Conservation (phyloP, 2,113 vertebrate genomes). For the Girardinichthys multiradiatus region DNA sequence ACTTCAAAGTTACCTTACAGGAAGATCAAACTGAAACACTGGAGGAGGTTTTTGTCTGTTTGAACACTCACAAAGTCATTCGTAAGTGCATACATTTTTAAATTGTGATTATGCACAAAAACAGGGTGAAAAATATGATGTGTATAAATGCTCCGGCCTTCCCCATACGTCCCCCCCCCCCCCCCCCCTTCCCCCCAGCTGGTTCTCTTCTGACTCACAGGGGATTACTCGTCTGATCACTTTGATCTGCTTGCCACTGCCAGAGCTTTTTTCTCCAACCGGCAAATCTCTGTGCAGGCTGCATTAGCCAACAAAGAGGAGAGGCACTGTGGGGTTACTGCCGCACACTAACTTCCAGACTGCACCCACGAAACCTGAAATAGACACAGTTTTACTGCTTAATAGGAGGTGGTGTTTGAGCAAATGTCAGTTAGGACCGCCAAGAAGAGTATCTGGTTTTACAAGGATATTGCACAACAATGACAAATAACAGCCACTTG, state of each 20-base stretch:
- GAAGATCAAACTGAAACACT: slow-evolving; percentile 62
- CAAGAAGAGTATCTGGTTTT: slow-evolving; percentile 55
- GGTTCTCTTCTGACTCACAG: slow-evolving; percentile 74
- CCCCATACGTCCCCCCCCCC: slow-evolving; percentile 1
- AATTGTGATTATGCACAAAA: slow-evolving; percentile 28
- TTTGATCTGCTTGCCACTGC: slow-evolving; percentile 71
- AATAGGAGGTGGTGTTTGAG: slow-evolving; percentile 43
- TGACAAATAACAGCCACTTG: slow-evolving; percentile 66
- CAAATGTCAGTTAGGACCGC: slow-evolving; percentile 66
- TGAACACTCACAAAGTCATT: slow-evolving; percentile 39
- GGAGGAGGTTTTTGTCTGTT: slow-evolving; percentile 50
- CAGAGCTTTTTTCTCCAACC: slow-evolving; percentile 70
- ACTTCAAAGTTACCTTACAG: slow-evolving; percentile 73
- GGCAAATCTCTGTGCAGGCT: slow-evolving; percentile 36
- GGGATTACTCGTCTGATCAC: slow-evolving; percentile 77
- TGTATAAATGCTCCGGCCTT: slow-evolving; percentile 35
- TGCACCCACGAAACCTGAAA: slow-evolving; percentile 39
- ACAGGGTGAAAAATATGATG: slow-evolving; percentile 57
- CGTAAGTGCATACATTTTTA: neutral
- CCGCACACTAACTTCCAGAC: slow-evolving; percentile 42
- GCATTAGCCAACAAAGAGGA: slow-evolving; percentile 51
- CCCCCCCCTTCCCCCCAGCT: slow-evolving; percentile 36
- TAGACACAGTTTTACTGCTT: slow-evolving; percentile 30
- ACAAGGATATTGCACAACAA: slow-evolving; percentile 76
- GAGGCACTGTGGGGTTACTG: slow-evolving; percentile 52